Base-by-base conservation (phyloP, 2,888 invertebrate species). In the Polyommatus iphigenia region DNA sequence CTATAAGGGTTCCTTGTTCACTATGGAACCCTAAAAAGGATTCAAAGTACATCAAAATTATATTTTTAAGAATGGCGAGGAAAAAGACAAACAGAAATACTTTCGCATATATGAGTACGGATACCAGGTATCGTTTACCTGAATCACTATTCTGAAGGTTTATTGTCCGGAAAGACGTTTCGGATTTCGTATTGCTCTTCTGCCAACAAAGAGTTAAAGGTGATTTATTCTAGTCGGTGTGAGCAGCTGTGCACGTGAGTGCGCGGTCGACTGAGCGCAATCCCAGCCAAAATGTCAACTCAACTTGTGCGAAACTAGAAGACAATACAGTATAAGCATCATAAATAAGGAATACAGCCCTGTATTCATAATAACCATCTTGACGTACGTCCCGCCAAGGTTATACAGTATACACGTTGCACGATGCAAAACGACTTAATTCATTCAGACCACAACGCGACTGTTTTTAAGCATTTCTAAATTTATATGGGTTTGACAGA, bases 151-250 rank as follows among this genome's bases (percentile, higher is more conserved):
- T 32, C 67, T 18, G 29, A 32, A 67, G 67, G 67, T 67, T 67
- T 67, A 67, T 67, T 18, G 67, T 67, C 67, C 29, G 18, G 29
- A 67, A 67, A 67, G 67, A 67, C 67, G 67, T 67, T 67, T 67
- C 67, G 67, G 29, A 67, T 67, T 29, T 32, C 67, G 67, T 32
- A 67, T 67, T 67, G 67, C 67, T 67, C 67, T 32, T 67, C 67
- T 67, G 67, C 67, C 67, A 67, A 67, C 67, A 67, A 67, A 18
- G 67, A 67, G 67, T 67, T 67, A 67, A 67, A 67, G 67, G 67
- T 67, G 67, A 32, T 67, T 67, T 67, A 67, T 67, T 13, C 29
- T 18, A 32, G 67, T 6, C 15, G 18, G 29, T 67, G 67, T 32
- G 29, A 29, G 67, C 67, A 67, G 20, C 29, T 67, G 29, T 15